phyloP scores from a whole-genome alignment of 2,113 vertebrate species.

The Lepus americanus region DNA sequence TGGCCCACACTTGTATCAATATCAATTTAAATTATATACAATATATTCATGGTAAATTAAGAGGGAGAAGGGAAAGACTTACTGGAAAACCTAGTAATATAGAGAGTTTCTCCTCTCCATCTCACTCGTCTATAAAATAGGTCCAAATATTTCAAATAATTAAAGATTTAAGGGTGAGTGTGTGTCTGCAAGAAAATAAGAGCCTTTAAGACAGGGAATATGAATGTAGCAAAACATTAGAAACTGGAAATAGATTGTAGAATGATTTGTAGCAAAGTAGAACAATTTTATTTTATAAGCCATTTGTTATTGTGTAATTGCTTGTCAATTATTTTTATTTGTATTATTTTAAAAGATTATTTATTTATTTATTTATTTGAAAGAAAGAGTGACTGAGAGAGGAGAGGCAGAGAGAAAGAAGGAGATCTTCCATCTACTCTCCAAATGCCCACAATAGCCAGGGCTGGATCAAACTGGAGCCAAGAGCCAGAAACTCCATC shows the following conservation, averaged over 20 bases:
- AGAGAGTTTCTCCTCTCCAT: background rate
- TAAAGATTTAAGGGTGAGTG: background rate
- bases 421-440: too few relatives aligned
- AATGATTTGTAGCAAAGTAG: background rate
- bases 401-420: too few relatives aligned
- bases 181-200: background rate
- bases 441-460: too few relatives aligned
- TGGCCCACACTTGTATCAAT: background rate
- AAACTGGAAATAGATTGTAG: background rate
- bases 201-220: background rate
- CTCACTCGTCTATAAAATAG: background rate
- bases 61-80: background rate
- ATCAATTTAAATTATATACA: background rate
- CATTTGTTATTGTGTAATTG: background rate
- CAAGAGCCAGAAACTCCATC: too few relatives aligned
- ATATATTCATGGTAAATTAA: background rate
- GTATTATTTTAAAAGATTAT: background rate
- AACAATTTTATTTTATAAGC: background rate
- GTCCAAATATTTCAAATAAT: conserved; percentile 22
- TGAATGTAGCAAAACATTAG: background rate
- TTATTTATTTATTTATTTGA: background rate
- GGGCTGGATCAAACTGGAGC: too few relatives aligned
- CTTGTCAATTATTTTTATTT: background rate
- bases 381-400: too few relatives aligned
- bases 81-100: background rate